These are phyloP conservation scores for Torymus aiolomorphi DNA, from an alignment of 2,888 invertebrate species.

Conservation along the genomic window DNA sequence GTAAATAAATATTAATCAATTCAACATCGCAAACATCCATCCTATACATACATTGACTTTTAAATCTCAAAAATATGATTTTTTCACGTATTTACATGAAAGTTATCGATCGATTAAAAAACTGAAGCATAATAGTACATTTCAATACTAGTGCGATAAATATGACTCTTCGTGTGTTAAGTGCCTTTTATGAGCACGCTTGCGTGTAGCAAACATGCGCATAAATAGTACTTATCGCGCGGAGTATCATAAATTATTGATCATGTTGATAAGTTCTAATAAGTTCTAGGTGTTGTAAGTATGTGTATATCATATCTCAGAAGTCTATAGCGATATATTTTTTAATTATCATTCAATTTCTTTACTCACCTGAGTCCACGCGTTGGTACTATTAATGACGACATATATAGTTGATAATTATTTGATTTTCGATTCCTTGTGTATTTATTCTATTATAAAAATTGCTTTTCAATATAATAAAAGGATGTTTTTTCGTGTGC, in stretches of 20 bases:
- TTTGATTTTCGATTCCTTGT: slow-evolving; percentile 1
- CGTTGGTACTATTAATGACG: slow-evolving; percentile 12
- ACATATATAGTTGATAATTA: neutral
- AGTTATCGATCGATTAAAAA: too few relatives aligned
- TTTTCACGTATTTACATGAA: too few relatives aligned
- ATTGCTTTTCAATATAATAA: too few relatives aligned
- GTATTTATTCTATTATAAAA: slow-evolving; percentile 1
- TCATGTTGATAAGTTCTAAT: slow-evolving; percentile 66
- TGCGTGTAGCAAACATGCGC: too few relatives aligned
- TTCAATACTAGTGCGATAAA: too few relatives aligned
- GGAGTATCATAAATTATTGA: slow-evolving; percentile 60
- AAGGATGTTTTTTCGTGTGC: too few relatives aligned
- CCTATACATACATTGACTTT: neutral
- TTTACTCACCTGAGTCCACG: slow-evolving; percentile 20
- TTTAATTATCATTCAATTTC: slow-evolving; percentile 36
- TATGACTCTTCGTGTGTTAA: too few relatives aligned
- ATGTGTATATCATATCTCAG: slow-evolving; percentile 37
- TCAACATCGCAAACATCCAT: neutral
- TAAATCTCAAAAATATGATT: neutral
- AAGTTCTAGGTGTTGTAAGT: slow-evolving; percentile 51
- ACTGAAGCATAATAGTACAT: neutral
- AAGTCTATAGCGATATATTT: slow-evolving; percentile 28
- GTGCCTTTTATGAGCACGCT: too few relatives aligned
- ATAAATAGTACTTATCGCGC: too few relatives aligned
- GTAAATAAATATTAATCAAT: slow-evolving; percentile 7